Percentiles rank a stretch among this genome's conserved stretches.
phyloP scores from a whole-genome alignment of 2,797 vertebrate species.

The Poeciliopsis infans region DNA sequence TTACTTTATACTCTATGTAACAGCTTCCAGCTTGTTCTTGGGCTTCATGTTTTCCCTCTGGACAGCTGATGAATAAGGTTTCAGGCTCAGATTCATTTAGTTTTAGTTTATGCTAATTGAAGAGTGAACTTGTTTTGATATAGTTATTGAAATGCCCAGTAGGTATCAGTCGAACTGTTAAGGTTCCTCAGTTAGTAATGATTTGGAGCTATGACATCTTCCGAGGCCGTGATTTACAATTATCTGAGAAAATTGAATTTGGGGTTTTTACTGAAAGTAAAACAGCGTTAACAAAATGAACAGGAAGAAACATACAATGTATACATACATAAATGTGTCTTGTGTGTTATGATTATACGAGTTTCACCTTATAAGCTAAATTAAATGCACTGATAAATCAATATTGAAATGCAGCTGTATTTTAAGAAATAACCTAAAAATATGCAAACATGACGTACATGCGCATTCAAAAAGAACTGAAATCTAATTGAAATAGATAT shows the following conservation, averaged over 20 bases:
- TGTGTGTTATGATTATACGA: neutral
- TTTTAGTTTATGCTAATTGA: neutral
- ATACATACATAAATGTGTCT: neutral
- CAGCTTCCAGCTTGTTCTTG: constrained; percentile 55
- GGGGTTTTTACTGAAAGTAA: neutral
- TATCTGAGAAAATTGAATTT: neutral
- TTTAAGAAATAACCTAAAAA: neutral
- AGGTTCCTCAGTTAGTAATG: neutral
- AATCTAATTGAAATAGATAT: neutral
- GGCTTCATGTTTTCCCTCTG: constrained; percentile 48
- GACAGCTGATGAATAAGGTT: constrained; percentile 23
- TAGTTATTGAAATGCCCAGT: neutral
- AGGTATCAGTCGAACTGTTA: neutral
- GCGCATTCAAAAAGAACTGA: neutral
- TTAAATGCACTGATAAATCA: neutral
- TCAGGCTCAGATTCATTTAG: neutral
- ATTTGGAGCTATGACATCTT: neutral
- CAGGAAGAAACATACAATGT: neutral
- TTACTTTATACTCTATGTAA: constrained; percentile 65
- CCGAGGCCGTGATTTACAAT: neutral
- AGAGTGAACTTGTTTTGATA: neutral
- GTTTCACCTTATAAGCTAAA: neutral
- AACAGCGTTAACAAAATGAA: neutral
- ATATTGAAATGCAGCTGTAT: neutral
- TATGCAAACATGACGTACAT: neutral